These are phyloP conservation scores for Danio jaintianensis DNA, from an alignment of 2,797 vertebrate species.

Conservation along the genomic window DNA sequence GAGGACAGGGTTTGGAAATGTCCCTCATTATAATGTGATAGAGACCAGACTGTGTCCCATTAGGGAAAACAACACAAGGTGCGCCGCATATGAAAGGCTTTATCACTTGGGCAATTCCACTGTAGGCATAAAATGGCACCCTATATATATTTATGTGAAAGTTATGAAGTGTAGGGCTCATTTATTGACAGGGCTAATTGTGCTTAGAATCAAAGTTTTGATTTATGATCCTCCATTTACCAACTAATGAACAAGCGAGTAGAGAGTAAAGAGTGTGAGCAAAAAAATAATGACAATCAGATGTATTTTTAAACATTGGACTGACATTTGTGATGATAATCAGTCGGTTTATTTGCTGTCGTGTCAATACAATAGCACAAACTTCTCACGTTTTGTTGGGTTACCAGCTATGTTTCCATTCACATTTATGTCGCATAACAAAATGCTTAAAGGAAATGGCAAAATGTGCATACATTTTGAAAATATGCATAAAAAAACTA, in stretches of 20 bases:
- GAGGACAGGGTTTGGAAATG: slow-evolving; percentile 74
- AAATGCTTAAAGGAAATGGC: too few relatives aligned
- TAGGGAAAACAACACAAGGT: slow-evolving; percentile 72
- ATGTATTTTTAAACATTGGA: background rate
- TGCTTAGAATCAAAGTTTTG: slow-evolving; percentile 3
- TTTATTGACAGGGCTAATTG: slow-evolving; percentile 31
- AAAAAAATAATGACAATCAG: background rate
- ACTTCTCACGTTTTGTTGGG: too few relatives aligned
- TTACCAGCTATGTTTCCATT: too few relatives aligned
- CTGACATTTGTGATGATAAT: background rate
- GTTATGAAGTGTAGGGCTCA: slow-evolving; percentile 7
- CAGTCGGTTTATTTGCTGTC: background rate
- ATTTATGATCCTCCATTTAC: slow-evolving; percentile 33
- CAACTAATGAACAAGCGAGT: slow-evolving; percentile 21
- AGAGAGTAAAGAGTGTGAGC: slow-evolving; percentile 5
- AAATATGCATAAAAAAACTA: too few relatives aligned
- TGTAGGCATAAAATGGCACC: slow-evolving; percentile 8
- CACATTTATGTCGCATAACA: too few relatives aligned
- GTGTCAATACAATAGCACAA: background rate
- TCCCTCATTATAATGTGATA: slow-evolving; percentile 77
- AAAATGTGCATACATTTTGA: too few relatives aligned
- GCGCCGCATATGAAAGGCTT: slow-evolving; percentile 32
- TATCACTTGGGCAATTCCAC: slow-evolving; percentile 29
- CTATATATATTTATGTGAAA: background rate
- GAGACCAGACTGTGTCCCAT: slow-evolving; percentile 75